These are phyloP conservation scores for Tragelaphus strepsiceros DNA, from an alignment of 2,113 vertebrate species.

Conservation along the genomic window DNA sequence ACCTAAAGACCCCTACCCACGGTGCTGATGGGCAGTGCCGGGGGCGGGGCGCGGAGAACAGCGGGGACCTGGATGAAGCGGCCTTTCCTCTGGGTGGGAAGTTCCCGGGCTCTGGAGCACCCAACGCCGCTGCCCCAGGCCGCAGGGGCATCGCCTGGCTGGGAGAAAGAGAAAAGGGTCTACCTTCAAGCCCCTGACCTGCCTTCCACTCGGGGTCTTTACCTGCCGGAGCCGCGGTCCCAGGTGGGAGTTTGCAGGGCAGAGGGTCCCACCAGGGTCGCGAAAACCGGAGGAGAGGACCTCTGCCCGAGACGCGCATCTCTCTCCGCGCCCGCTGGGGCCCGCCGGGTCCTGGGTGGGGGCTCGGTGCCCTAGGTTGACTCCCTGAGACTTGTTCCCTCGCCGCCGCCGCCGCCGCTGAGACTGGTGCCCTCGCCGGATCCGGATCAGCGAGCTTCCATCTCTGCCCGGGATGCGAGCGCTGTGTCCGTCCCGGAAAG, in stretches of 20 bases:
- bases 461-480: background rate
- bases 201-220: background rate
- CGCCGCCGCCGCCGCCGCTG: background rate
- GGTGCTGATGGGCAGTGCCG: background rate
- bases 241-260: fast-evolving
- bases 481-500: background rate
- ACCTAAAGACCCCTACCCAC: background rate
- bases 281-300: background rate
- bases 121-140: background rate
- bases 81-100: background rate
- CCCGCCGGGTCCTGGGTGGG: background rate
- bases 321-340: background rate
- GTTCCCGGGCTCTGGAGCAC: background rate
- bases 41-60: fast-evolving
- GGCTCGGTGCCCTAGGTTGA: background rate
- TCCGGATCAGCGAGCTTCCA: background rate
- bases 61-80: no score
- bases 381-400: background rate
- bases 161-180: background rate
- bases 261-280: background rate
- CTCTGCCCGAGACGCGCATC: background rate
- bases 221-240: background rate
- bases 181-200: background rate
- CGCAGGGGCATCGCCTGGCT: background rate
- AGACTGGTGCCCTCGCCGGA: background rate